Conservation (phyloP, 2,888 invertebrate genomes). For the Seira sanloemensis region DNA sequence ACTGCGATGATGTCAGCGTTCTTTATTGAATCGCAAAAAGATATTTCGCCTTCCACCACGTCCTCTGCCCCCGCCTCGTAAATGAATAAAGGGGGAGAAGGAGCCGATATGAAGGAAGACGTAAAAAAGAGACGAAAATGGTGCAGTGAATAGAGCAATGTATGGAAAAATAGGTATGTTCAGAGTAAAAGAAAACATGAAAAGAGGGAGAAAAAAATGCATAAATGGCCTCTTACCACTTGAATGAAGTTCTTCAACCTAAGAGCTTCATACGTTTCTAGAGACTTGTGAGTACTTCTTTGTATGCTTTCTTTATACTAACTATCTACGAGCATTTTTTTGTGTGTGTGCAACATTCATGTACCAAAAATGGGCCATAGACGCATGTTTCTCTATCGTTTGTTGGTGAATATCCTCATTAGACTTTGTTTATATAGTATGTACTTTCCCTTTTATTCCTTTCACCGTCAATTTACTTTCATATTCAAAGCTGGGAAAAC, state of each 20-base stretch:
- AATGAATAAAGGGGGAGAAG: too few relatives aligned
- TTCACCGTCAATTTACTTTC: constrained; percentile 7
- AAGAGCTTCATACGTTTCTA: constrained; percentile 42
- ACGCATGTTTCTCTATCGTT: background rate
- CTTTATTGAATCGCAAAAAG: too few relatives aligned
- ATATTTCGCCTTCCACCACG: too few relatives aligned
- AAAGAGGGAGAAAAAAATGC: constrained; percentile 23
- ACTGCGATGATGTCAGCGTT: too few relatives aligned
- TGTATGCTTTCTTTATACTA: constrained; percentile 9
- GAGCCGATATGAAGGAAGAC: too few relatives aligned
- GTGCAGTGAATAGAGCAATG: background rate
- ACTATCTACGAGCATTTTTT: background rate
- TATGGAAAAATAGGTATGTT: background rate
- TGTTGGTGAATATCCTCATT: constrained; percentile 3
- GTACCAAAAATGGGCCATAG: background rate
- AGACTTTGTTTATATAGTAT: constrained; percentile 1
- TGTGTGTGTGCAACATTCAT: too few relatives aligned
- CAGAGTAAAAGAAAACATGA: constrained; percentile 7
- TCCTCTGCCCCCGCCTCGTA: too few relatives aligned
- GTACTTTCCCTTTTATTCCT: background rate
- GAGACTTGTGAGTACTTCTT: too few relatives aligned
- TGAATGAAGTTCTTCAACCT: constrained; percentile 47
- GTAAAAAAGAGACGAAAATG: too few relatives aligned
- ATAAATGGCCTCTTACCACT: constrained; percentile 61
- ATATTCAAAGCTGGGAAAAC: background rate